Base-by-base conservation (phyloP, 2,113 vertebrate genomes). In the Pardalotus punctatus region DNA sequence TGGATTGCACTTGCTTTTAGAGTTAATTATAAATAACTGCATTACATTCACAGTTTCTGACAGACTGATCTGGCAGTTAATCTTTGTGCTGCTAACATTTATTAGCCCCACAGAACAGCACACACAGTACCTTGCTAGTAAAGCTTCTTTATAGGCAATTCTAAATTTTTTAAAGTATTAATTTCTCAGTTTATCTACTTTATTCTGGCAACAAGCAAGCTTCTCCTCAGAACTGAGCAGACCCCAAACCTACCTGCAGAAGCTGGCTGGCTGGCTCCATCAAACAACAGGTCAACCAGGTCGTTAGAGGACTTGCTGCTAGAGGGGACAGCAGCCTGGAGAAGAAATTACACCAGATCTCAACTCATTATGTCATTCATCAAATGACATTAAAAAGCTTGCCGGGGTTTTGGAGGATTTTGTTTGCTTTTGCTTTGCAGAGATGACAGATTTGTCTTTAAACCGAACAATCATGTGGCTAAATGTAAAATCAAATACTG, bases 271-370 rank as follows among this genome's bases (percentile, higher is more conserved):
- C 97, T 97, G 36, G 98, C 77, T 92, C 99, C 99, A 86, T 98
- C 98, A 97, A 99, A 99, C 25, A 99, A 90, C 48, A 99, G 97
- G 96, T 99, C 99, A 73, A 98, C 99, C 61, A 99, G 97, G 85
- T 98, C 98, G 20, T 97, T 96, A 61, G 98, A 97, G 4, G 98
- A 95, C 93, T 98, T 99, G 94, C 97, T 98, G 53, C 97, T 96
- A 92, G 98, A 97, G 54, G 98, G 93, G 40, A 67, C 91, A 90
- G 96, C 92, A 73, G 97, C 97, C 98, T 99, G 91, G 69, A 95
- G 89, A 90, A 92, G 85, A 77, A 97, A 79, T 72, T 6, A 91
- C 42, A 94, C n/a, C 5, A 91, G 14, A 66, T 80, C 10, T 80
- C 53, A 66, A 33, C 27, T 47, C 36, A 35, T 6, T 5, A 10